A percentile compares a stretch with the other conserved stretches of the same genome.
Conservation (phyloP, 2,797 vertebrate species). For the Caiman crocodilus region DNA sequence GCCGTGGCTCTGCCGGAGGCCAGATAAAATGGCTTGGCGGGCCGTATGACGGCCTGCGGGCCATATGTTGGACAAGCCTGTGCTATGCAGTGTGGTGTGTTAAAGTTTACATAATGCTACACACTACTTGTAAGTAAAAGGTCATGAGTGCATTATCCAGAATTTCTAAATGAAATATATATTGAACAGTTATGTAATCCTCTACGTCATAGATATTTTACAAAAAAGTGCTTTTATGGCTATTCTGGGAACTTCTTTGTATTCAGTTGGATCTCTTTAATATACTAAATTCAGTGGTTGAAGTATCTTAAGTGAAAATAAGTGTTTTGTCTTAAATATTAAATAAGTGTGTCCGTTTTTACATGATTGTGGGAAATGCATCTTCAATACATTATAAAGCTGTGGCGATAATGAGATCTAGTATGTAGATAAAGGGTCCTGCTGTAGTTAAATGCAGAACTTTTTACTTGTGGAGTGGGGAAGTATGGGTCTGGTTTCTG, state of each 20-base stretch:
- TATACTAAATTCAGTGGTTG: not conserved
- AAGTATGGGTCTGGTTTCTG: not conserved
- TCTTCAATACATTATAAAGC: not conserved
- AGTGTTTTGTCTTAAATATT: not conserved
- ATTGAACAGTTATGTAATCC: not conserved
- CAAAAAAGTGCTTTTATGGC: not conserved
- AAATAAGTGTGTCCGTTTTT: too few species aligned
- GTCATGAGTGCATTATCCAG: not conserved
- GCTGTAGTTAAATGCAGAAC: not conserved
- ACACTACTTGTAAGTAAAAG: not conserved
- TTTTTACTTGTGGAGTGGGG: not conserved
- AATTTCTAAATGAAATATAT: not conserved
- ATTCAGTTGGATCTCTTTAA: not conserved
- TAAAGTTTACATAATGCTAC: too few species aligned
- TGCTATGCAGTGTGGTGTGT: too few species aligned
- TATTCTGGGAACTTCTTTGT: not conserved
- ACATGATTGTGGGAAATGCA: not conserved
- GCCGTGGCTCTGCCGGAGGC: too few species aligned
- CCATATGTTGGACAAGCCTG: too few species aligned
- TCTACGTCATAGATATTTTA: not conserved
- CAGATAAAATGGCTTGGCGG: too few species aligned
- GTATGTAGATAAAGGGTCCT: not conserved
- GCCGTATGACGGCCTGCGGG: too few species aligned
- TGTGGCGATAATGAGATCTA: not conserved
- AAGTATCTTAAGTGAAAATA: not conserved